phyloP scores from a whole-genome alignment of 2,888 invertebrate species.

The Anorthoa munda region DNA sequence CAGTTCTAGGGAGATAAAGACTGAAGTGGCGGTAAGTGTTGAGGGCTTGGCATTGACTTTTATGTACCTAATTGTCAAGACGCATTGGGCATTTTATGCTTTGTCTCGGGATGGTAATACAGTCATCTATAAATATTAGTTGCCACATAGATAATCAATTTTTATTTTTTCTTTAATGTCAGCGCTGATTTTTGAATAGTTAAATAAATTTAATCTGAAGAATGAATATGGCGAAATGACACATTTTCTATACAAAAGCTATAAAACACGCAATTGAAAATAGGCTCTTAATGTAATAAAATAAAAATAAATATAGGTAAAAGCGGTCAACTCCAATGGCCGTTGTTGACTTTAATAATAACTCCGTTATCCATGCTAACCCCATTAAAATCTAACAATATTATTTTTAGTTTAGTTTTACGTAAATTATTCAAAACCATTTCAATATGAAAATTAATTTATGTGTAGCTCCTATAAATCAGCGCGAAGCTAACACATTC shows the following conservation, averaged over 20 bases:
- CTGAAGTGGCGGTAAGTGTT: slow-evolving; percentile 4
- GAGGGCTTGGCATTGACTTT: background rate
- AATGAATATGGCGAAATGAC: too few species aligned
- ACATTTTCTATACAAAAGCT: too few species aligned
- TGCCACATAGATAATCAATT: background rate
- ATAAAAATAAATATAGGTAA: background rate
- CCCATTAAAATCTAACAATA: background rate
- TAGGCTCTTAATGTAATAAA: background rate
- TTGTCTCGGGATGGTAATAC: background rate
- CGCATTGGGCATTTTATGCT: background rate
- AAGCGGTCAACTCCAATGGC: background rate
- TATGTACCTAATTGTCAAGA: background rate
- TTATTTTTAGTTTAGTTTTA: background rate
- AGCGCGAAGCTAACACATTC: background rate
- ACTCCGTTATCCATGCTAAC: background rate
- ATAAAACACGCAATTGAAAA: too few species aligned
- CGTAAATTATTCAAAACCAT: background rate
- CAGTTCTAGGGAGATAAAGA: slow-evolving; percentile 16
- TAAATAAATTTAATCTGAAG: too few species aligned
- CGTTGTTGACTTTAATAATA: slow-evolving; percentile 16
- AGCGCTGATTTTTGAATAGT: too few species aligned
- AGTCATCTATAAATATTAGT: too few species aligned
- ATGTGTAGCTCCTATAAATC: background rate
- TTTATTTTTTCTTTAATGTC: too few species aligned
- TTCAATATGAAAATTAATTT: too few species aligned